Evolutionary conservation across 2,797 vertebrate species (phyloP).

Genomic region (Morelia viridis): DNA sequence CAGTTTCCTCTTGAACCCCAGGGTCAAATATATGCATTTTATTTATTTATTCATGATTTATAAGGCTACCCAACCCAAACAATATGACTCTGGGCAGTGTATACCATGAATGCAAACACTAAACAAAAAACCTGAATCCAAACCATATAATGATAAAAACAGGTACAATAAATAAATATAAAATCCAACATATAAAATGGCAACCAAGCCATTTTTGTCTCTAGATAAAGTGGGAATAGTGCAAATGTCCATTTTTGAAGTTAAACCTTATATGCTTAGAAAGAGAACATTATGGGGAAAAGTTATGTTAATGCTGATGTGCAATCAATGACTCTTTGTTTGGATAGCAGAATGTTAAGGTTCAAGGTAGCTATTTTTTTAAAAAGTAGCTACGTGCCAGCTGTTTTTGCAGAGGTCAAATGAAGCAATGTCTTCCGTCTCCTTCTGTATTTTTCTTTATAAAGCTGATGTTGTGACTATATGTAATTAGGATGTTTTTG

Average conservation of each 20-base stretch:
- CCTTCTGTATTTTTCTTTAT: conserved; percentile 51
- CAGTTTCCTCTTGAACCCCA: background rate
- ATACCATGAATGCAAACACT: background rate
- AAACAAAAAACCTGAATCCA: background rate
- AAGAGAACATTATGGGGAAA: conserved; percentile 9
- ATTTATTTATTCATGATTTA: background rate
- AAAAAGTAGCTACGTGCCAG: conserved; percentile 47
- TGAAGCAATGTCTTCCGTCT: conserved; percentile 49
- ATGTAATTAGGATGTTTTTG: conserved; percentile 49
- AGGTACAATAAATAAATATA: background rate
- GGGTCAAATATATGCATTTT: background rate
- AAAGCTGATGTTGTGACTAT: conserved; percentile 54
- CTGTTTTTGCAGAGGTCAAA: conserved; percentile 52
- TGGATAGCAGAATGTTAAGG: conserved; percentile 27
- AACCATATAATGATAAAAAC: background rate
- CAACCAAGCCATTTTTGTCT: background rate
- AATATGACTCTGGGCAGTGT: background rate
- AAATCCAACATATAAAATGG: background rate
- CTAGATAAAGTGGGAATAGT: conserved; percentile 35
- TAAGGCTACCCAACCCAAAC: background rate
- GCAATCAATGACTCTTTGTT: conserved; percentile 65
- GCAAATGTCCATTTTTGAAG: conserved; percentile 40
- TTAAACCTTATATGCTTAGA: conserved; percentile 24
- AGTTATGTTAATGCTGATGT: conserved; percentile 47
- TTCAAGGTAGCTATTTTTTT: conserved; percentile 39